Evolutionary conservation across 2,113 vertebrate genomes (phyloP), one percentile per base, ranked within the genome.

Genomic region (Paralichthys olivaceus): DNA sequence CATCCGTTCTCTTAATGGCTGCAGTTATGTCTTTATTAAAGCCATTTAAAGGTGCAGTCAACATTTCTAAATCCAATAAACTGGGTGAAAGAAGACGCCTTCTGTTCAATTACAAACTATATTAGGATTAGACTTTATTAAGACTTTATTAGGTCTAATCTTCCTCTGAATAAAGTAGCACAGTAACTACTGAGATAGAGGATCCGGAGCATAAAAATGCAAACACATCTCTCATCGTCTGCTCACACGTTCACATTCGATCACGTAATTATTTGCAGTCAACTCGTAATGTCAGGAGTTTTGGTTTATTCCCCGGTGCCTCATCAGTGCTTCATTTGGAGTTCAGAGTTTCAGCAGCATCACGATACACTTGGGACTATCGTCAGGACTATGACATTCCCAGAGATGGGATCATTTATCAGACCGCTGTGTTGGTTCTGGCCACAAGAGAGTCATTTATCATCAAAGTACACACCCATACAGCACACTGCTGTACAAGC

Each of bases 341-440:
- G 78, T 73, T 82, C 75, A 69, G 73, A 83, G 67, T 76, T 76
- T 78, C 45, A 54, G 68, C 56, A 76, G 60, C 54, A 29, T 66
- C 60, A 4, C 60, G 17, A 83, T 58, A 69, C 71, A 64, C 76
- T 4, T n/a, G 34, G 77, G 89, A 89, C 79, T 69, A 67, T 66
- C 53, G 75, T 77, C 74, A 76, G 74, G 75, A 87, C 77, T 77
- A 64, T 85, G 83, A 86, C 72, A 84, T 79, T 88, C 58, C 61
- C 61, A 78, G 66, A 72, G 64, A 87, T 83, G 83, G 75, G 71
- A 80, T 90, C 87, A 80, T 93, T 93, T 90, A 87, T 93, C 89
- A 90, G 87, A 83, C 69, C 63, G 26, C 74, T 71, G 72, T 84
- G 78, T 84, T 74, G 81, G 77, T 77, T 63, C 64, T 68, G 51